Evolutionary conservation across 2,888 invertebrate species (phyloP).

Genomic region (Doris montereyensis): DNA sequence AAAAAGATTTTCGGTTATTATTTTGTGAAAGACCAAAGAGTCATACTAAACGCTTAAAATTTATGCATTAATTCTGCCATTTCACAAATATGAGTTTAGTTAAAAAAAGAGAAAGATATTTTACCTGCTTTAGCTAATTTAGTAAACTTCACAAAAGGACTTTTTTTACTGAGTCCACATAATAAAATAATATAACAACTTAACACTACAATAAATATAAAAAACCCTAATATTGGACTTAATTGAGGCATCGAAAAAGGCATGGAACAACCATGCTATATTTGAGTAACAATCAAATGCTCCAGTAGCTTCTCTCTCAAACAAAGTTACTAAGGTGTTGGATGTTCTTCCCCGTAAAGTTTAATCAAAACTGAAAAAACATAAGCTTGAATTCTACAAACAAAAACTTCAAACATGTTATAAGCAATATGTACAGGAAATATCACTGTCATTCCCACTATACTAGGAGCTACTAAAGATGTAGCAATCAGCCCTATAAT

Average conservation of each 20-base stretch:
- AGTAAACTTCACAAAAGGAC: no score
- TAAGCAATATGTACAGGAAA: conserved; percentile 41
- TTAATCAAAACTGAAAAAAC: conserved; percentile 52
- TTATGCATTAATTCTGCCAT: not conserved
- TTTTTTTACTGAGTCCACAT: no score
- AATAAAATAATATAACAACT: no score
- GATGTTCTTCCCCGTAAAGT: conserved; percentile 51
- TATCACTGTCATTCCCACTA: not conserved
- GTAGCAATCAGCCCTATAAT: conserved; percentile 78
- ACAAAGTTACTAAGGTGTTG: no score
- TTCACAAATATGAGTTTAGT: no score
- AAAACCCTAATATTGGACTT: not conserved
- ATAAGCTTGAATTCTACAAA: conserved; percentile 52
- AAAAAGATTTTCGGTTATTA: not conserved
- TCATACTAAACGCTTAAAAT: not conserved
- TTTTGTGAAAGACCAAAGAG: not conserved
- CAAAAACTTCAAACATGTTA: conserved; percentile 52
- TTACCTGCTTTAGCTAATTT: no score
- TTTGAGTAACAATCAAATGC: not conserved
- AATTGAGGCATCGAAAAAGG: not conserved
- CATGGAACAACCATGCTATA: not conserved
- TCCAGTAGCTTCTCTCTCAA: not conserved
- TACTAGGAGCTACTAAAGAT: conserved; percentile 20
- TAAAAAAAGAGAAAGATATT: not conserved
- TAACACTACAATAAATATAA: no score